Evolutionary conservation across 2,888 invertebrate genomes (phyloP).

Genomic region (Mythimna loreyi): DNA sequence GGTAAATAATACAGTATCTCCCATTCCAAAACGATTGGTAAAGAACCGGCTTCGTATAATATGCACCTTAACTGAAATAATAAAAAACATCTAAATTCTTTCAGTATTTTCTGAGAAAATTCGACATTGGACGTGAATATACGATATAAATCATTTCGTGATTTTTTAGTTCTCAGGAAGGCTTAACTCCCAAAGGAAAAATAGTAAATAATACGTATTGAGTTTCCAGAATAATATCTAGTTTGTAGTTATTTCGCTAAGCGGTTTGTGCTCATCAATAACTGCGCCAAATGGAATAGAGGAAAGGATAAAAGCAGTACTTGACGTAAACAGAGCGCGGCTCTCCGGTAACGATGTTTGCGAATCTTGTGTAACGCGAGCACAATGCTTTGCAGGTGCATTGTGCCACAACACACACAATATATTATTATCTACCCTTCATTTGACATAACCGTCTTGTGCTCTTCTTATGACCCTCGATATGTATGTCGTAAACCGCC

Average conservation of each 20-base stretch:
- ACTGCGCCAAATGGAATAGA: slow-evolving; percentile 57
- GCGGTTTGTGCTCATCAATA: slow-evolving; percentile 59
- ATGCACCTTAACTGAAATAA: slow-evolving; percentile 3
- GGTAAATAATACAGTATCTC: not conserved
- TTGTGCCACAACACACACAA: slow-evolving; percentile 59
- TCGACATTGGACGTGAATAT: too few species aligned
- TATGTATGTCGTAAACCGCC: slow-evolving; percentile 80
- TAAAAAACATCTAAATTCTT: slow-evolving; percentile 30
- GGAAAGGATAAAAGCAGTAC: slow-evolving; percentile 64
- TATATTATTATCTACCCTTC: slow-evolving; percentile 64
- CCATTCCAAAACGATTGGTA: not conserved
- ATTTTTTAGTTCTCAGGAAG: slow-evolving; percentile 1
- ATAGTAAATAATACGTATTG: slow-evolving; percentile 17
- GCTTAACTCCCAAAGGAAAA: slow-evolving; percentile 15
- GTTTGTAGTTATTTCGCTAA: slow-evolving; percentile 43
- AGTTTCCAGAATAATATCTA: slow-evolving; percentile 35
- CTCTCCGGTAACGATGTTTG: slow-evolving; percentile 75
- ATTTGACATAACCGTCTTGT: slow-evolving; percentile 74
- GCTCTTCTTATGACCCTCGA: slow-evolving; percentile 67
- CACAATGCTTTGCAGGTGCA: slow-evolving; percentile 67
- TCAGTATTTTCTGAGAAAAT: slow-evolving; percentile 15
- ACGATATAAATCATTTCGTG: slow-evolving; percentile 4
- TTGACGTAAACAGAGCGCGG: slow-evolving; percentile 68
- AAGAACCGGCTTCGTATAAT: not conserved
- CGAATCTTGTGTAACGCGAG: slow-evolving; percentile 66